Evolutionary conservation across 1,140 invertebrate genomes (phyloP).

Genomic region (Atta cephalotes): DNA sequence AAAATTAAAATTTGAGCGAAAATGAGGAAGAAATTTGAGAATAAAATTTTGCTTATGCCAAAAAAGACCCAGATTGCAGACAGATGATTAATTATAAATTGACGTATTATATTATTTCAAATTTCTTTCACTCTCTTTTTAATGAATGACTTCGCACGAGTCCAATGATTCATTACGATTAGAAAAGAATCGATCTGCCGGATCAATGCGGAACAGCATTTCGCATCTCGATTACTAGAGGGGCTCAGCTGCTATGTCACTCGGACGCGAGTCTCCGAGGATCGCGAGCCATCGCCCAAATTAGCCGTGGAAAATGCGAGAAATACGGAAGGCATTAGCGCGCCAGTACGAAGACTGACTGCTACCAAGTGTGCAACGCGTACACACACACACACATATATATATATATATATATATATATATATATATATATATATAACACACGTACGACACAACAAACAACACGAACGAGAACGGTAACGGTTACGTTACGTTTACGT

Average conservation of each 20-base stretch:
- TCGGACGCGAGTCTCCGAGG: background rate
- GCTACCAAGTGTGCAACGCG: conserved; percentile 18
- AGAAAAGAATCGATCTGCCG: conserved; percentile 20
- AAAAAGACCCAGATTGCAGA: no score
- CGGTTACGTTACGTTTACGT: no score
- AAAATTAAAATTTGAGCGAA: no score
- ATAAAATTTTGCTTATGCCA: no score
- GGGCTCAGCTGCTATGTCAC: conserved; percentile 38
- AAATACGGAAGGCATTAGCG: conserved; percentile 52
- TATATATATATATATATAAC: no score
- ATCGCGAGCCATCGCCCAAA: conserved; percentile 17
- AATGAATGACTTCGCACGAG: background rate
- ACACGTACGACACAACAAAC: no score
- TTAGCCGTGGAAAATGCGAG: conserved; percentile 46
- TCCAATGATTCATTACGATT: background rate
- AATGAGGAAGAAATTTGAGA: no score
- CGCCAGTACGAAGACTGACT: background rate
- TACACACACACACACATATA: background rate
- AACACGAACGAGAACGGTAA: no score
- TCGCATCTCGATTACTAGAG: conserved; percentile 20
- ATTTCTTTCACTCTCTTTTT: background rate
- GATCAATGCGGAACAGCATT: background rate
- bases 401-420: no score
- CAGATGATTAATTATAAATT: no score
- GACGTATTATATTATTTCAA: no score